phyloP scores from a whole-genome alignment of 1,140 invertebrate genomes.

The Panagrolaimus sp. region DNA sequence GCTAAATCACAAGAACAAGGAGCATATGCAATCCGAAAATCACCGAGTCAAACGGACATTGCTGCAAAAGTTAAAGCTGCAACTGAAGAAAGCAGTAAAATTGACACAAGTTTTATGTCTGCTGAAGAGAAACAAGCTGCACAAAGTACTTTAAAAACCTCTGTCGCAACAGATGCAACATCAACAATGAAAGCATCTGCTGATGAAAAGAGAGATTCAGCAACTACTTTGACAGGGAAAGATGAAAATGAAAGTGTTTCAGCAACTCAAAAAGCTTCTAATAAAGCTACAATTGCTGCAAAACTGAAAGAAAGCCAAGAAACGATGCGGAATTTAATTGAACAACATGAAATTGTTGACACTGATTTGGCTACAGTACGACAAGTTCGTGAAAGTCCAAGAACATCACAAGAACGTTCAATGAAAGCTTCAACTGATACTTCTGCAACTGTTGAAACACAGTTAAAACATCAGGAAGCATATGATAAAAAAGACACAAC shows the following conservation, averaged over 20 bases:
- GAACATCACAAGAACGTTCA: too few species aligned
- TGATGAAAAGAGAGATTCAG: background rate
- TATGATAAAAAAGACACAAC: background rate
- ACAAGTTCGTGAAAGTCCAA: too few species aligned
- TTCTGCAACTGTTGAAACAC: conserved; percentile 4
- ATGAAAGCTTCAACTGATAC: conserved; percentile 23
- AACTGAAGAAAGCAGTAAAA: background rate
- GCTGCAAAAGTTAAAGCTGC: conserved; percentile 9
- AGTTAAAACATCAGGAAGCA: conserved; percentile 10
- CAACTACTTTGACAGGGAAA: background rate
- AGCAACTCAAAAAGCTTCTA: background rate
- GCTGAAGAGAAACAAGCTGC: background rate
- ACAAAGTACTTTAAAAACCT: background rate
- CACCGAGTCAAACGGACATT: conserved; percentile 1
- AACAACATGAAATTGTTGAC: too few species aligned
- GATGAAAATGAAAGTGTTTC: background rate
- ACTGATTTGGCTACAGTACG: too few species aligned
- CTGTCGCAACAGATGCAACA: background rate
- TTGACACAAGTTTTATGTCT: background rate
- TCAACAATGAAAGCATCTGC: background rate
- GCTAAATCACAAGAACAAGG: background rate
- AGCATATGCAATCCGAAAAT: background rate
- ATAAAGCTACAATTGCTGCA: background rate
- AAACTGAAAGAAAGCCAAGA: too few species aligned
- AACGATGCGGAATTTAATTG: too few species aligned